Base-by-base conservation (phyloP, 1,140 invertebrate genomes). In the Galleria mellonella region DNA sequence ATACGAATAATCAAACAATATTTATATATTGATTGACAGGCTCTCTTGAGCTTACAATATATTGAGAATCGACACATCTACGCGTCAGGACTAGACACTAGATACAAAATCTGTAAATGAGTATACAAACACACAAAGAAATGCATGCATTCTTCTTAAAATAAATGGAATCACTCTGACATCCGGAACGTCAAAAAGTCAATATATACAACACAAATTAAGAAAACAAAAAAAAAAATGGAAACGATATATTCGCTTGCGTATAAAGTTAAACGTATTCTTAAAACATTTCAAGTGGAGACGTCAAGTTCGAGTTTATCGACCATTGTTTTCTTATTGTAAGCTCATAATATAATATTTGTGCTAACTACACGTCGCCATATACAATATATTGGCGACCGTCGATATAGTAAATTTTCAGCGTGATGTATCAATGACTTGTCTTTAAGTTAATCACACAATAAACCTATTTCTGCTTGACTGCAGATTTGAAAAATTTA, bases 131-230 rank as follows among this genome's bases (percentile, higher is more conserved):
- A 84, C 74, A 73, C 78, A 71, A 72, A 79, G 78, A 84, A 84
- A 84, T 84, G 81, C 81, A 84, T 68, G 73, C 81, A 84, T 83
- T 73, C 81, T 64, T 75, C 81, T 83, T 83, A 84, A 68, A 84
- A 70, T 76, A 84, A 83, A 84, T 84, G 81, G 81, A 84, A 84
- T 84, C 81, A 78, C 76, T 82, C 78, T 73, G 70, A 81, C 71
- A 55, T 68, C 62, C 54, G 73, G 70, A 64, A 67, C 62, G 71
- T 75, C 72, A 43, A 39, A 39, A 68, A 23, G 5, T 37, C 35
- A 37, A 69, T 72, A 79, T 75, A 68, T 74, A 81, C 68, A 77
- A 69, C 59, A 68, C 65, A 77, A 46, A 43, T 39, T 23, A 23
- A 23, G 6, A 23, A 23, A 37, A 15, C 8, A 15, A n/a, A 14